Percentiles rank a stretch among this genome's conserved stretches.
Conservation (phyloP, 2,888 invertebrate species). For the Eremobia ochroleuca region DNA sequence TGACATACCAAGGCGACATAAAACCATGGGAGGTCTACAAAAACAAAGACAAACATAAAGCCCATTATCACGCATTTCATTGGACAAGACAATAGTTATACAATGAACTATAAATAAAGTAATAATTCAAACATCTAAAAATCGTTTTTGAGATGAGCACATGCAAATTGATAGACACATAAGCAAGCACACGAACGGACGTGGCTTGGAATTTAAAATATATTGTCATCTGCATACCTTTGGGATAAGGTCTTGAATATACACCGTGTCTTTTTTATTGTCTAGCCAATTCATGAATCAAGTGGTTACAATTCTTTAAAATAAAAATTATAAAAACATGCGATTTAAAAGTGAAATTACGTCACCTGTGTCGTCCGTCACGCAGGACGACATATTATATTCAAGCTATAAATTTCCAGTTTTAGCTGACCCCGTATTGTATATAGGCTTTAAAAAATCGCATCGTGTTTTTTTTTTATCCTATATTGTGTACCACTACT, state of each 20-base stretch:
- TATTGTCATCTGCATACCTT: conserved; percentile 59
- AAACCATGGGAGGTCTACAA: conserved; percentile 34
- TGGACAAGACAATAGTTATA: conserved; percentile 66
- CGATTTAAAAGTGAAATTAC: no score
- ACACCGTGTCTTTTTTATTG: not conserved
- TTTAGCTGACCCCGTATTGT: no score
- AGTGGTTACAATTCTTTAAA: not conserved
- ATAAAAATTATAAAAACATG: no score
- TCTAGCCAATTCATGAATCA: not conserved
- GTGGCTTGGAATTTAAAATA: conserved; percentile 76
- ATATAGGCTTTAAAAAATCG: no score
- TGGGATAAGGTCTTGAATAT: conserved; percentile 6
- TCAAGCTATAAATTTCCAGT: no score
- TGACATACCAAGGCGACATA: not conserved
- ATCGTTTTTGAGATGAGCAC: conserved; percentile 68
- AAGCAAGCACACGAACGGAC: conserved; percentile 74
- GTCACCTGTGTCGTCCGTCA: no score
- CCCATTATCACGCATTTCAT: conserved; percentile 22
- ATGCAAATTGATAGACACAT: conserved; percentile 74
- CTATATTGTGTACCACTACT: no score
- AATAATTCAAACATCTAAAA: conserved; percentile 68
- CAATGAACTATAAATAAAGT: conserved; percentile 72
- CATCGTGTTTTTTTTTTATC: no score
- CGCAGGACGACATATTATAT: no score
- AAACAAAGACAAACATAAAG: not conserved